Base-by-base conservation (phyloP, 1,140 invertebrate species). In the Fopius arisanus region DNA sequence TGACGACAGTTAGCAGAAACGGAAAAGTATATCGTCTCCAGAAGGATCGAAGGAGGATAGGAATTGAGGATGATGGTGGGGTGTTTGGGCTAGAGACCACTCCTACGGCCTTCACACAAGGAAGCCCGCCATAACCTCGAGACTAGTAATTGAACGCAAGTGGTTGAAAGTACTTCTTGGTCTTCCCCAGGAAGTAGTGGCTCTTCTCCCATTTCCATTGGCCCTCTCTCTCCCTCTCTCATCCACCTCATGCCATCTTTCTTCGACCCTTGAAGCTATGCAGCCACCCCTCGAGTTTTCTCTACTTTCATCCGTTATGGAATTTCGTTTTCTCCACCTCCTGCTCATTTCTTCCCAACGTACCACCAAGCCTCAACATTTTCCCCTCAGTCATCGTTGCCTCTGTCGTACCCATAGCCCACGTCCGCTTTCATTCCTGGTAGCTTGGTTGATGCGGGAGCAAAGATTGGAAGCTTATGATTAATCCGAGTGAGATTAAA, bases 61-160 rank as follows among this genome's bases (percentile, higher is more conserved):
- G 72, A 69, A 51, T n/a, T 66, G 59, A 69, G 40, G 54, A 74
- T 66, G 54, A 72, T 37, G 59, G 21, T 48, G 23, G 72, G 75
- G 68, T 72, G 73, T 37, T 37, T 37, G 37, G 31, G 65, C 65
- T 70, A 63, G 71, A 40, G 78, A 79, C 78, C 70, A 54, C 43
- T 28, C 62, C 41, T 82, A 81, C 74, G 79, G 78, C 78, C 77
- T 82, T 80, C 73, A 82, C 68, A 73, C 78, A 37, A 37, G 33
- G 81, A 80, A 80, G 74, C 77, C 77, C 74, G 67, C 76, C 75
- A 81, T 83, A 82, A 82, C 79, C 81, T 81, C 81, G 80, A 51
- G 76, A 78, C 76, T 82, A 79, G 81, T 83, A 82, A 83, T 82
- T 81, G 81, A 82, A 82, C 80, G 81, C 80, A 83, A 83, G 81